A percentile compares a stretch with the other conserved stretches of the same genome.
Conservation (phyloP, 2,797 vertebrate genomes). For the Tinamus major region DNA sequence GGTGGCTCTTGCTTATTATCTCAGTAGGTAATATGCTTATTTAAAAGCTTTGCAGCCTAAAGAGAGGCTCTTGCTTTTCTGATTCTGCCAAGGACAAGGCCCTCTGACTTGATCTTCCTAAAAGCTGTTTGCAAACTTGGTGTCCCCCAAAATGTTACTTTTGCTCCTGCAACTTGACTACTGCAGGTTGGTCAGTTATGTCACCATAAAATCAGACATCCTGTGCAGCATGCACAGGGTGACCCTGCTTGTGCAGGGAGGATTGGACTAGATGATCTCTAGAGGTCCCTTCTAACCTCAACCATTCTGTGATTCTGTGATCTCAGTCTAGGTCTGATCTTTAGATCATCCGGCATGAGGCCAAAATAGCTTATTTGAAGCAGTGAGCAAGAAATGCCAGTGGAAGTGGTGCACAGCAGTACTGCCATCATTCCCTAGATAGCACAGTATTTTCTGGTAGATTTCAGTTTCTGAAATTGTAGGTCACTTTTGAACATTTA, state of each 20-base stretch:
- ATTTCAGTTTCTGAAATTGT: neutral
- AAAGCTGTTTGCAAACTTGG: neutral
- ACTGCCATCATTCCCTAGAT: neutral
- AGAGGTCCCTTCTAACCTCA: no score
- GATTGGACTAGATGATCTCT: no score
- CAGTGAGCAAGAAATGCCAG: neutral
- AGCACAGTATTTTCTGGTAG: neutral
- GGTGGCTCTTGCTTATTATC: no score
- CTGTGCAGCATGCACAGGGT: no score
- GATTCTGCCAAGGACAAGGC: neutral
- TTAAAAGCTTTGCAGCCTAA: neutral
- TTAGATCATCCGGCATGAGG: neutral
- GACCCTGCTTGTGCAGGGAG: no score
- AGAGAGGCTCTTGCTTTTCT: neutral
- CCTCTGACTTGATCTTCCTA: neutral
- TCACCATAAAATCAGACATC: neutral
- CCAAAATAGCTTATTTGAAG: neutral
- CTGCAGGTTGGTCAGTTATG: neutral
- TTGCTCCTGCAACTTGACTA: neutral
- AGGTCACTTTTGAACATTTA: constrained; percentile 16
- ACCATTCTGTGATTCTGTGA: no score
- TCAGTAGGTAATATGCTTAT: no score
- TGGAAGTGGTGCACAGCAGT: neutral
- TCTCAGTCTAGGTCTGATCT: neutral
- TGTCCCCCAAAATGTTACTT: neutral